Evolutionary conservation across 1,140 invertebrate species (phyloP).

Genomic region (Pristionchus pacificus): DNA sequence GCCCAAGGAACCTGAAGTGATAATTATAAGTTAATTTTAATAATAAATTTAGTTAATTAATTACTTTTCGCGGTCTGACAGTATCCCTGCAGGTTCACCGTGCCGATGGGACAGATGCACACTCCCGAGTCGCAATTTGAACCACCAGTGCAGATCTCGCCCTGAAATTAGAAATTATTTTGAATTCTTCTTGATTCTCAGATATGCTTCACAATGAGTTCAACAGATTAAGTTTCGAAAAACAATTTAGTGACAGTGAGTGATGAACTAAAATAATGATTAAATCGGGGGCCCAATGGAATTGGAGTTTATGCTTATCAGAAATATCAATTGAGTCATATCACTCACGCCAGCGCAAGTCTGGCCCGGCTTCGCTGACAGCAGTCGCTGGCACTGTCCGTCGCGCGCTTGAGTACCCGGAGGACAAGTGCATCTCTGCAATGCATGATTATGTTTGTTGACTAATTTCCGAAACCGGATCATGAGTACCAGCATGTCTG

Average conservation of each 20-base stretch:
- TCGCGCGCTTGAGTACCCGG: not conserved
- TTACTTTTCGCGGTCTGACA: not conserved
- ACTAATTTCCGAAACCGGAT: not conserved
- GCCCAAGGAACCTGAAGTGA: conserved; percentile 7
- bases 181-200: too few species aligned
- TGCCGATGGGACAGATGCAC: conserved; percentile 12
- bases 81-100: not conserved
- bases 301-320: too few species aligned
- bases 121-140: conserved; percentile 12
- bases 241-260: too few species aligned
- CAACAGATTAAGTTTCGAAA: too few species aligned
- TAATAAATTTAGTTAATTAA: not conserved
- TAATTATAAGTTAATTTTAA: conserved; percentile 7
- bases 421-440: conserved; percentile 17
- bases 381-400: conserved; percentile 1
- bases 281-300: too few species aligned
- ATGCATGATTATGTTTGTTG: not conserved
- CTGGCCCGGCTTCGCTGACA: conserved; percentile 6
- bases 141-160: conserved; percentile 7
- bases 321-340: too few species aligned
- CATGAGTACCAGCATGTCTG: not conserved
- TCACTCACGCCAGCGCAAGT: not conserved
- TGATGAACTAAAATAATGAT: too few species aligned
- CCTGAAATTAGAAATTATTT: not conserved
- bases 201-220: too few species aligned